Conservation (phyloP, 2,797 vertebrate species). For the Tokudaia tokunoshimensis region DNA sequence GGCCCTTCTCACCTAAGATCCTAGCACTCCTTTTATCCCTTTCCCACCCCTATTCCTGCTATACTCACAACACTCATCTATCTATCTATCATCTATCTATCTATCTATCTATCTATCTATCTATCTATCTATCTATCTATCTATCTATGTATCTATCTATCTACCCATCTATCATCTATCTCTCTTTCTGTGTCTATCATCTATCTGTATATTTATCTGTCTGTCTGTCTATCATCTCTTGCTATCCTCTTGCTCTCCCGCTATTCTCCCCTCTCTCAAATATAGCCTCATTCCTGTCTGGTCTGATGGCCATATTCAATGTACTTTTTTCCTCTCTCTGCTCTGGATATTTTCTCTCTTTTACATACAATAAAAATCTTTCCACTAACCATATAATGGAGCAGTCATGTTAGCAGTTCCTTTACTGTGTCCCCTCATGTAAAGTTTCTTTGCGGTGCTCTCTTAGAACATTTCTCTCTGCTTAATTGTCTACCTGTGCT, state of each 20-base stretch:
- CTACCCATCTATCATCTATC: no score
- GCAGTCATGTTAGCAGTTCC: neutral
- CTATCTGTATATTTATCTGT: no score
- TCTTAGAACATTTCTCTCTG: neutral
- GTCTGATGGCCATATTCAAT: neutral
- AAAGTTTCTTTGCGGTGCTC: neutral
- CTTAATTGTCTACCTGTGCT: neutral
- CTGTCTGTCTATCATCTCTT: neutral
- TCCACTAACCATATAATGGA: neutral
- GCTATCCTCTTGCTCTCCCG: neutral
- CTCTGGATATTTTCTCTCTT: neutral
- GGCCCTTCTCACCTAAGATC: neutral
- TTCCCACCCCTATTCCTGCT: neutral
- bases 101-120: neutral
- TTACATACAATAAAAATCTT: neutral
- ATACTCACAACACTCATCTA: neutral
- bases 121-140: neutral
- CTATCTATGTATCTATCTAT: no score
- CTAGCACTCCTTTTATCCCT: neutral
- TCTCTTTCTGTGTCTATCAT: no score
- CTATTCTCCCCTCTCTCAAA: neutral
- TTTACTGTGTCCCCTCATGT: neutral
- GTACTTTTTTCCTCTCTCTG: neutral
- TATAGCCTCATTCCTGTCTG: neutral
- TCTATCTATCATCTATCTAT: no score